These are phyloP conservation scores for Zapornia atra DNA, from an alignment of 2,113 vertebrate species.

Conservation along the genomic window DNA sequence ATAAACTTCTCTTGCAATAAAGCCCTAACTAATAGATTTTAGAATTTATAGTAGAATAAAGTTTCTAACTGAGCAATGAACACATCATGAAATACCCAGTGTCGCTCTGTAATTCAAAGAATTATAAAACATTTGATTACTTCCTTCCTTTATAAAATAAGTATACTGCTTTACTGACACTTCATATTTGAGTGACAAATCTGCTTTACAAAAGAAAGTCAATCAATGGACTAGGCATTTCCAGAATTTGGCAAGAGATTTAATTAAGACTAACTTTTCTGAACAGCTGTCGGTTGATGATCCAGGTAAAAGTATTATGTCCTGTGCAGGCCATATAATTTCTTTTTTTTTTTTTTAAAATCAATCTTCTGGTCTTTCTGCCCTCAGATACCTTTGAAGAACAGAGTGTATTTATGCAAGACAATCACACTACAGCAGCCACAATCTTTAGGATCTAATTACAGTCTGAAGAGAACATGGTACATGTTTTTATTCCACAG, in stretches of 20 bases:
- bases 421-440: not conserved
- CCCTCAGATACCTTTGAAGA: not conserved
- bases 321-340: not conserved
- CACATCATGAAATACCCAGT: not conserved
- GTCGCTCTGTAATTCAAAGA: not conserved
- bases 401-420: not conserved
- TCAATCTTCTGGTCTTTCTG: not conserved
- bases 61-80: not conserved
- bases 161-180: not conserved
- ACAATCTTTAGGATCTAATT: not conserved
- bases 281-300: not conserved
- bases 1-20: not conserved
- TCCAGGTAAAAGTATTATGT: not conserved
- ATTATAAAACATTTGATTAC: not conserved
- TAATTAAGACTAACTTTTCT: not conserved
- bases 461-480: not conserved
- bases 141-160: not conserved
- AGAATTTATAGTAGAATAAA: not conserved
- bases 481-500: not conserved
- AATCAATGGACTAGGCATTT: not conserved
- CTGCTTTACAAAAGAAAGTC: not conserved
- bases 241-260: not conserved
- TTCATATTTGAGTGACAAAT: not conserved
- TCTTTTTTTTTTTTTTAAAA: not conserved
- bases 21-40: not conserved